phyloP scores from a whole-genome alignment of 2,797 vertebrate species.

The Caiman crocodilus region DNA sequence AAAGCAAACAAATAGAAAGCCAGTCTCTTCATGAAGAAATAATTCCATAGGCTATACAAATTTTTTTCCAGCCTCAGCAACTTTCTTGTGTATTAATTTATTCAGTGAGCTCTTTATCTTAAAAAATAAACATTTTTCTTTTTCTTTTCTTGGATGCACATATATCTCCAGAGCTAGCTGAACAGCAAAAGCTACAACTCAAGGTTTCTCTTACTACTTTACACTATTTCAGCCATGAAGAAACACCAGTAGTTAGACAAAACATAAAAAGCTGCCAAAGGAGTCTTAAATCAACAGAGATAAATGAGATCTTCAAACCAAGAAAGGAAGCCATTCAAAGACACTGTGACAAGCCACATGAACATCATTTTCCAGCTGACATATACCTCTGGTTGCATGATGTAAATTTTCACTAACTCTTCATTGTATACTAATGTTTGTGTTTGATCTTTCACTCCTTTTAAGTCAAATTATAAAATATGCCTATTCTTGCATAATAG shows the following conservation, averaged over 20 bases:
- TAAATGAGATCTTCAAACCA: neutral
- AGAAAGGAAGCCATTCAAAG: conserved; percentile 7
- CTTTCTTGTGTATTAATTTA: neutral
- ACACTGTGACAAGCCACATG: neutral
- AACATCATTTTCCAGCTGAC: neutral
- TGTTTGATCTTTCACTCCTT: neutral
- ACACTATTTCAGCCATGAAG: neutral
- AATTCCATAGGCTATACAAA: neutral
- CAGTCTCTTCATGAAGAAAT: neutral
- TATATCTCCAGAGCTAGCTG: conserved; percentile 6
- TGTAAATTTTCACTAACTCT: neutral
- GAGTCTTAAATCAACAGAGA: conserved; percentile 23
- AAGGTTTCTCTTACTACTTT: neutral
- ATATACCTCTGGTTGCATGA: rapidly evolving
- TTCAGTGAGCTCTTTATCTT: neutral
- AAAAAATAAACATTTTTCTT: conserved; percentile 14
- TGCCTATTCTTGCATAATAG: neutral
- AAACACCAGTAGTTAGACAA: neutral
- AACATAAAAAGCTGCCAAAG: conserved; percentile 18
- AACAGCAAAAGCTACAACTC: neutral
- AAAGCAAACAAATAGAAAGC: neutral
- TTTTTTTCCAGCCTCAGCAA: conserved; percentile 13
- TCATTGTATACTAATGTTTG: neutral
- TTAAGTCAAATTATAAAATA: neutral
- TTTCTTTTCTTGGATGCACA: neutral